Evolutionary conservation across 2,888 invertebrate genomes (phyloP), one percentile per base, ranked within the genome.

Genomic region (Habroteleia sp.): DNA sequence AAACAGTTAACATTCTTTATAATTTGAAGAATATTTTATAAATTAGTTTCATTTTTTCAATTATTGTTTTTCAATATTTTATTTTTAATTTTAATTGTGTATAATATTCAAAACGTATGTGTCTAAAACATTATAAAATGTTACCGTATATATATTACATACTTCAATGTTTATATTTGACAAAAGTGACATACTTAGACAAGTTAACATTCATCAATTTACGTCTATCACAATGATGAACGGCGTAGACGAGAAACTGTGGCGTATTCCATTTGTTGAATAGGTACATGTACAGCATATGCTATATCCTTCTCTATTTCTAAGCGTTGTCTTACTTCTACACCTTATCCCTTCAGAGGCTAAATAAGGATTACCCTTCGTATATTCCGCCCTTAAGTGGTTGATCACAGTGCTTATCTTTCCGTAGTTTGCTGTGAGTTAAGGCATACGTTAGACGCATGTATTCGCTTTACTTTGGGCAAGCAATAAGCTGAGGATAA

Each of bases 331-430:
- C 66, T 68, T 74, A 33, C 60, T 63, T 63, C 56, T 37, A 20
- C 54, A 14, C 60, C 60, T 52, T 60, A 48, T 62, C 54, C 63
- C 39, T 68, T 48, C 56, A 35, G 20, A 41, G 56, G 56, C 68
- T 74, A 74, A 74, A 74, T 74, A 74, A 74, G 68, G 74, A 74
- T 74, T 68, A 73, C 65, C 52, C 52, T 71, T 65, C 63, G 56
- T 68, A 66, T 74, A 60, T 74, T 66, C 48, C 48, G 46, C 54
- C 54, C 60, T 66, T 68, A 68, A 74, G 68, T 74, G 74, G 68
- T 74, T 68, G 74, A 74, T 74, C 74, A 68, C 60, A 42, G 74
- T 74, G 74, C 74, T 74, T 74, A 74, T 74, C 74, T 74, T 74
- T 68, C 54, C 42, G 52, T 58, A 74, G 74, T 74, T 68, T 68